Conservation (phyloP, 2,797 vertebrate species). For the Taenioides sp. region DNA sequence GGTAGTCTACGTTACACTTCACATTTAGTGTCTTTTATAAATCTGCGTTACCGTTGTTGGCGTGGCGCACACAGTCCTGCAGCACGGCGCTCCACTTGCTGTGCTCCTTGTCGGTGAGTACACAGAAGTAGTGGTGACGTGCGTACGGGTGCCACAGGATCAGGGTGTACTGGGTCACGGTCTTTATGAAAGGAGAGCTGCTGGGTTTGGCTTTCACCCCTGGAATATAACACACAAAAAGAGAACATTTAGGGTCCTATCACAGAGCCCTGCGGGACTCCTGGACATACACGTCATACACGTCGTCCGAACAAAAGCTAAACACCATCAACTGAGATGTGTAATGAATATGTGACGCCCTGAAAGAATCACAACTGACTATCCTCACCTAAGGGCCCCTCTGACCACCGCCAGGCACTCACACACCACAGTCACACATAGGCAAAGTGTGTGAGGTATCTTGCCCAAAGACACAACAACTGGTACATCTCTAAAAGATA, state of each 20-base stretch:
- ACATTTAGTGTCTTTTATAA: neutral
- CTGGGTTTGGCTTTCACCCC: constrained; percentile 81
- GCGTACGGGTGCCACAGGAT: constrained; percentile 95
- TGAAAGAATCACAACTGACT: no score
- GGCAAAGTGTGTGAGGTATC: no score
- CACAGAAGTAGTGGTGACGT: constrained; percentile 90
- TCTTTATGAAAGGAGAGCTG: constrained; percentile 82
- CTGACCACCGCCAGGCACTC: no score
- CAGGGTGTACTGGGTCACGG: constrained; percentile 85
- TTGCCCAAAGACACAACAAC: no score
- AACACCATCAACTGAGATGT: no score
- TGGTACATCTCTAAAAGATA: no score
- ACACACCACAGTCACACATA: no score
- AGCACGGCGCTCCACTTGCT: constrained; percentile 91
- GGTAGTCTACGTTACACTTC: neutral
- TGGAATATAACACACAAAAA: constrained; percentile 42
- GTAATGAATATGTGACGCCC: no score
- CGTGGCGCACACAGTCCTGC: constrained; percentile 91
- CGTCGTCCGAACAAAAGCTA: no score
- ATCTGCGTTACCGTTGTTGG: constrained; percentile 85
- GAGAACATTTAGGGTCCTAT: neutral
- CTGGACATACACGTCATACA: neutral
- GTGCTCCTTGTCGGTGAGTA: constrained; percentile 93
- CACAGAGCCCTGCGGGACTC: neutral
- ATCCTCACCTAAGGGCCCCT: no score